A percentile compares a stretch with the other conserved stretches of the same genome.
These are phyloP conservation scores for Bovichtus variegatus DNA, from an alignment of 2,797 vertebrate genomes.

Conservation along the genomic window DNA sequence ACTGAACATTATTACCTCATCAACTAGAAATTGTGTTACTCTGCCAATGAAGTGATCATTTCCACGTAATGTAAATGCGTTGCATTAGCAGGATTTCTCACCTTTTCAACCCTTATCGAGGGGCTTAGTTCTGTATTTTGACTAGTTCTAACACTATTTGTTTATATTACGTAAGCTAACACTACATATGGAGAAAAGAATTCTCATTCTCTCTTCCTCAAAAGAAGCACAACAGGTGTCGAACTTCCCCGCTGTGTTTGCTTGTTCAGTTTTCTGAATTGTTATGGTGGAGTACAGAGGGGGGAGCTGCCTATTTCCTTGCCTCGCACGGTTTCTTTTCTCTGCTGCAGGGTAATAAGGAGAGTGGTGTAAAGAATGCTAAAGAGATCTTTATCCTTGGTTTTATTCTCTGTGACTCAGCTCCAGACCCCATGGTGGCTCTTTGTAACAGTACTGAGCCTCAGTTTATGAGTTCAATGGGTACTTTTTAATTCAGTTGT, in stretches of 20 bases:
- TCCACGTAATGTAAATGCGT: background rate
- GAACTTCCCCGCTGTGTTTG: constrained; percentile 11
- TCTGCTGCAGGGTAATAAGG: constrained; percentile 35
- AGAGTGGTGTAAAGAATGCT: constrained; percentile 58
- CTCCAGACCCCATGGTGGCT: constrained; percentile 45
- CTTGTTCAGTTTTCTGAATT: constrained; percentile 21
- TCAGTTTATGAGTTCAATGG: constrained; percentile 27
- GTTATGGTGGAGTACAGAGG: constrained; percentile 9
- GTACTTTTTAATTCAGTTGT: constrained; percentile 2
- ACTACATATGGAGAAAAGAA: constrained; percentile 11
- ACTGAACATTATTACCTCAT: background rate
- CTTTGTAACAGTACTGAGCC: constrained; percentile 37
- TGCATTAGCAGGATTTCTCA: background rate
- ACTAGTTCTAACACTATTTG: background rate
- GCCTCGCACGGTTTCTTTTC: constrained; percentile 52
- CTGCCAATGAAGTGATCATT: background rate
- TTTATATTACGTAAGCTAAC: background rate
- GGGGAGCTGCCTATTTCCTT: constrained; percentile 14
- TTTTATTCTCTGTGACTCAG: constrained; percentile 45
- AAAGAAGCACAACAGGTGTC: constrained; percentile 33
- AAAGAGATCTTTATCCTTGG: constrained; percentile 59
- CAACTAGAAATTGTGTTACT: background rate
- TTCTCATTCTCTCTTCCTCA: constrained; percentile 3
- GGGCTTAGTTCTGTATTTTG: background rate
- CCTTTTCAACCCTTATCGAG: background rate